Evolutionary conservation across 2,797 vertebrate species (phyloP), one percentile per base, ranked within the genome.

Genomic region (Melanotaenia pygmaea): DNA sequence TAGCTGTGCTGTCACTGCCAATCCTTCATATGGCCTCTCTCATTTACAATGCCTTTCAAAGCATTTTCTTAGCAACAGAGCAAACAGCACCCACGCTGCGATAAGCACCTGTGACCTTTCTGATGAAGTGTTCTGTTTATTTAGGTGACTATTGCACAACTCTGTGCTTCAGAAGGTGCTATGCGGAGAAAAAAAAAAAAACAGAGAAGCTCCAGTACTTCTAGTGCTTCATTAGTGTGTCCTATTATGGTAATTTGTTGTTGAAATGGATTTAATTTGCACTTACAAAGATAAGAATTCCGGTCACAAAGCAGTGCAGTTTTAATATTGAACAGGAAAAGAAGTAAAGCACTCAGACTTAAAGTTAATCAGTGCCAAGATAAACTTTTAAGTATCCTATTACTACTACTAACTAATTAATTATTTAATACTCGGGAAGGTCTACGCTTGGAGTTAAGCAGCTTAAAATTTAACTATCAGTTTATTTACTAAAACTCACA

Each of bases 21-120:
- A 70, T 91, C 72, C 81, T 64, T 92, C 80, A 67, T 64, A 50
- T 53, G 54, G 71, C 69, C 16, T 45, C 59, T 77, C 82, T 83
- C 67, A 54, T 86, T 87, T 82, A 75, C 66, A 24, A n/a, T 53
- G 53, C 38, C 76, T 79, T 70, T 82, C 64, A 30, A 26, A 63
- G 32, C 59, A 40, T 80, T 82, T 85, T 79, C 70, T 74, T 67
- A 61, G 74, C 73, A 20, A 7, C 43, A 67, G 71, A 79, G 37
- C 24, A 78, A 70, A 54, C 68, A 38, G 38, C 61, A 57, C 69
- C 78, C 58, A 10, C 53, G 35, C 62, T 50, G 66, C 60, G 80
- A 86, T 80, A 79, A 88, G 73, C 72, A 85, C 80, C 72, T 78
- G 76, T 88, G 91, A 92, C 89, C 90, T 93, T 91, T 89, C 76